Percentiles rank a stretch among this genome's conserved stretches.
Conservation (phyloP, 2,888 invertebrate species). For the Orchestes rusci region DNA sequence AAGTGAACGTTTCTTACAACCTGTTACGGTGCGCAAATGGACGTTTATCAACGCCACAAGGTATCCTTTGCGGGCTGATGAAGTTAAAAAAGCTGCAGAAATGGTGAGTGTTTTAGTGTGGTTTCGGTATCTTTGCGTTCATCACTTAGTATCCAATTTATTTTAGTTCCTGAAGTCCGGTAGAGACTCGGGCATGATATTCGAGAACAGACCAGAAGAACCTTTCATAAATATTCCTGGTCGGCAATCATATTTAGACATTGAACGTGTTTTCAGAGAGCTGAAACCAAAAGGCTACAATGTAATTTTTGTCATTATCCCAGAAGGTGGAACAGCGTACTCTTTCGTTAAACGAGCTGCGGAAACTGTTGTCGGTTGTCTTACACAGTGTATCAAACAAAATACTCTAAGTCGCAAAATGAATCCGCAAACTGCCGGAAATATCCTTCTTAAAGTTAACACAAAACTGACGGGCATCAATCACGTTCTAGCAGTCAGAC, state of each 20-base stretch:
- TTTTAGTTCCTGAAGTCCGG: constrained; percentile 22
- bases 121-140: too few relatives aligned
- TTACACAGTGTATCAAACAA: constrained; percentile 67
- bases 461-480: constrained; percentile 80
- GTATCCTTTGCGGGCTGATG: constrained; percentile 23
- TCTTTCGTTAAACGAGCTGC: constrained; percentile 58
- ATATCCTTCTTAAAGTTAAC: constrained; percentile 59
- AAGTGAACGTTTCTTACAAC: constrained; percentile 39
- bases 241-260: constrained; percentile 15
- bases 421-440: constrained; percentile 56
- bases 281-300: constrained; percentile 36
- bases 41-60: constrained; percentile 43
- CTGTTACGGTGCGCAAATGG: constrained; percentile 43
- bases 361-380: constrained; percentile 61
- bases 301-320: constrained; percentile 58
- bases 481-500: constrained; percentile 47
- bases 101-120: constrained; percentile 34
- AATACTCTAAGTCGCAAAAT: constrained; percentile 48
- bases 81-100: constrained; percentile 31
- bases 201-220: constrained; percentile 13
- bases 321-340: constrained; percentile 39
- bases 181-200: constrained; percentile 21
- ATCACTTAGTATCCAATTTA: too few relatives aligned
- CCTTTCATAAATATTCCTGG: constrained; percentile 23
- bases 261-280: constrained; percentile 22